These are phyloP conservation scores for Marasmarcha lunaedactyla DNA, from an alignment of 2,888 invertebrate genomes.

Conservation along the genomic window DNA sequence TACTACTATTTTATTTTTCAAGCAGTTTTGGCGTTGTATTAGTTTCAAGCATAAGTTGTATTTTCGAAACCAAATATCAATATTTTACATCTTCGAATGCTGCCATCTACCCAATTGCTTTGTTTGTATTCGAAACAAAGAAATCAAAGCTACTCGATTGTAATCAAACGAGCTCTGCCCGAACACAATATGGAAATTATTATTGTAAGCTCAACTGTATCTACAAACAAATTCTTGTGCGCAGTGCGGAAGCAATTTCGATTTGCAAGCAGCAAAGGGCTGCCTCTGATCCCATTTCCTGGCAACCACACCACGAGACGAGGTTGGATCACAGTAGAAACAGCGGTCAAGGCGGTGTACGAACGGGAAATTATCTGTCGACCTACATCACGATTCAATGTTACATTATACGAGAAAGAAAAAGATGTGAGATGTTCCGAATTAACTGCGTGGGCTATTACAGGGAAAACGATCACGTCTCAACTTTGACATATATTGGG, in stretches of 20 bases:
- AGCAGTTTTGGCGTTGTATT: no score
- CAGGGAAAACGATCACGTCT: no score
- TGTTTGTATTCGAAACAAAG: no score
- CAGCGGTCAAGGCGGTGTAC: conserved; percentile 41
- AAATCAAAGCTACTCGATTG: no score
- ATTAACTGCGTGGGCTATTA: conserved; percentile 4
- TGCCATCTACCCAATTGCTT: no score
- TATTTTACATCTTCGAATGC: no score
- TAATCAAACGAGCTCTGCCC: no score
- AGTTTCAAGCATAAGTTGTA: no score
- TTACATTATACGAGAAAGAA: conserved; percentile 19
- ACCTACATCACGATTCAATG: conserved; percentile 40
- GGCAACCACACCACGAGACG: conserved; percentile 45
- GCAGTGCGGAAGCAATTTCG: conserved; percentile 48
- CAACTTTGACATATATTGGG: no score
- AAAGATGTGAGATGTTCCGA: neutral
- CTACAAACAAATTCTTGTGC: conserved; percentile 7
- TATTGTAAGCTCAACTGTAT: neutral
- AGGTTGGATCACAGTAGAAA: conserved; percentile 42
- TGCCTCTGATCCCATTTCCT: conserved; percentile 57
- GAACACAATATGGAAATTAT: neutral
- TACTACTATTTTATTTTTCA: no score
- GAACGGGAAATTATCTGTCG: conserved; percentile 62
- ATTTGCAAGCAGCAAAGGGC: conserved; percentile 35
- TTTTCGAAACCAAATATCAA: no score